A percentile compares a stretch with the other conserved stretches of the same genome.
These are phyloP conservation scores for Drosophila ohnishii DNA, from an alignment of 1,140 invertebrate genomes.

Conservation along the genomic window DNA sequence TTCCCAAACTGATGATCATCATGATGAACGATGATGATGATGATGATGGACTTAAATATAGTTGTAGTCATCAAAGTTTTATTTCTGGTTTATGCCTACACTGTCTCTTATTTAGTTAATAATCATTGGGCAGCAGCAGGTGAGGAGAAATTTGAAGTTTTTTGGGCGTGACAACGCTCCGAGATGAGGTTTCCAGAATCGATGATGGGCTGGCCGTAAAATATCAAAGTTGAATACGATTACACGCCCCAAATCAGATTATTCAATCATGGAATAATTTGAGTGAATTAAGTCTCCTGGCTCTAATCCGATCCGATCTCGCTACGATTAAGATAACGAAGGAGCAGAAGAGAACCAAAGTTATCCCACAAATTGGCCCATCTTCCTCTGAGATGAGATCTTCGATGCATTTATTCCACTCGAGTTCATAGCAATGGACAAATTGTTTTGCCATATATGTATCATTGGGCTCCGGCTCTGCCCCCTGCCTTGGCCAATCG, in stretches of 20 bases:
- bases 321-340: constrained; percentile 9
- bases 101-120: constrained; percentile 58
- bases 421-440: constrained; percentile 46
- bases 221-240: constrained; percentile 24
- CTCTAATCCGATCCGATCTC: constrained; percentile 18
- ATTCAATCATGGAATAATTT: constrained; percentile 29
- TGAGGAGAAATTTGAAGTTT: constrained; percentile 35
- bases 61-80: constrained; percentile 55
- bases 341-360: not conserved
- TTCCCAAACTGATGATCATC: constrained; percentile 22
- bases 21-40: constrained; percentile 13
- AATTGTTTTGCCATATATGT: constrained; percentile 49
- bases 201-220: constrained; percentile 11
- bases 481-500: constrained; percentile 28
- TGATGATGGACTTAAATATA: constrained; percentile 38
- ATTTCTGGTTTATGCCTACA: constrained; percentile 33
- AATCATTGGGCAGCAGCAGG: constrained; percentile 53
- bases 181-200: not conserved
- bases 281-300: constrained; percentile 15
- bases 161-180: not conserved
- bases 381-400: constrained; percentile 13
- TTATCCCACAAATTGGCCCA: constrained; percentile 27
- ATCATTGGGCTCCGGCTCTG: constrained; percentile 18
- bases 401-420: constrained; percentile 18
- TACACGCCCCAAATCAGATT: constrained; percentile 19